phyloP scores from a whole-genome alignment of 92 coral and sea anemone species.

The Anthopleura xanthogrammica region DNA sequence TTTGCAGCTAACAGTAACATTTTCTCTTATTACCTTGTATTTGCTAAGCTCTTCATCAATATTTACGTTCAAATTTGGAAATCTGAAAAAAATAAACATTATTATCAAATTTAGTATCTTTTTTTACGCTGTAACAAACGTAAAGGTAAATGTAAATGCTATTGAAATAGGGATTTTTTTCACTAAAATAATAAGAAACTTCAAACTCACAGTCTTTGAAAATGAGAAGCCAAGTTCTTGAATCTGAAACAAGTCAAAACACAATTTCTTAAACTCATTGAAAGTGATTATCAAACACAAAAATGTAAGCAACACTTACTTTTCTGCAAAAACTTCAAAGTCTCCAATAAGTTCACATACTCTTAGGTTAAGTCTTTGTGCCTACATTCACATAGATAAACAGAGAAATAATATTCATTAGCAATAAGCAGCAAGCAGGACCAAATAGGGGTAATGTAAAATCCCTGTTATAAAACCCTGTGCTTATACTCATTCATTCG shows the following conservation, averaged over 20 bases:
- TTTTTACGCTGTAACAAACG: background rate
- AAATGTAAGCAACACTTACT: conserved; percentile 37
- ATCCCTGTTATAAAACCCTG: too few relatives aligned
- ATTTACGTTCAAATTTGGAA: conserved; percentile 73
- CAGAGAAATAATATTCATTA: too few relatives aligned
- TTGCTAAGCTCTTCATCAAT: conserved; percentile 77
- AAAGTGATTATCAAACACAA: background rate
- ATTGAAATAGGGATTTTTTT: background rate
- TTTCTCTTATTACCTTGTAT: conserved; percentile 70
- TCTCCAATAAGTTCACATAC: conserved; percentile 91
- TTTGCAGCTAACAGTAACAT: background rate
- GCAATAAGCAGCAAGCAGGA: too few relatives aligned
- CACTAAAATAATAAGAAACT: background rate
- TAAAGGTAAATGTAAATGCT: background rate
- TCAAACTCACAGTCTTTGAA: conserved; percentile 83
- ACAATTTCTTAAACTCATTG: background rate
- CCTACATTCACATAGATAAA: conserved; percentile 43
- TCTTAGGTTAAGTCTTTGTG: conserved; percentile 90
- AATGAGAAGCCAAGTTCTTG: conserved; percentile 74
- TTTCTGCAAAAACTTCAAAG: conserved; percentile 75
- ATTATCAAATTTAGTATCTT: background rate
- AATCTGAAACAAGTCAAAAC: conserved; percentile 52
- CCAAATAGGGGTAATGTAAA: too few relatives aligned
- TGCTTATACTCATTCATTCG: too few relatives aligned
- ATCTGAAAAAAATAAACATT: conserved; percentile 37